These are phyloP conservation scores for Theristus sp. DNA, from an alignment of 2,888 invertebrate genomes.

Conservation along the genomic window DNA sequence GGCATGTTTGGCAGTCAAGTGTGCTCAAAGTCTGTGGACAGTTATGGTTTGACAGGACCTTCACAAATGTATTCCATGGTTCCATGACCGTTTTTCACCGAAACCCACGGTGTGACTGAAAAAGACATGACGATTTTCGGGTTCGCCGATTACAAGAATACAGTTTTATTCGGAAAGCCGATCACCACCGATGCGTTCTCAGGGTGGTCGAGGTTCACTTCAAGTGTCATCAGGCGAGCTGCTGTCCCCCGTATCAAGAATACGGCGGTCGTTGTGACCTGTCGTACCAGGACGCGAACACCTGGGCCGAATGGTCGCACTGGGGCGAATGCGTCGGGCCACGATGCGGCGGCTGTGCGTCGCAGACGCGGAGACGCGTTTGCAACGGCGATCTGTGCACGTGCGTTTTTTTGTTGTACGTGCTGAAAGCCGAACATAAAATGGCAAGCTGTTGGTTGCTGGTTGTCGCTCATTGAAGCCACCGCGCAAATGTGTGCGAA, in stretches of 20 bases:
- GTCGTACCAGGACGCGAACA: not conserved
- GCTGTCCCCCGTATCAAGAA: not conserved
- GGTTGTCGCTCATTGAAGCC: too few species aligned
- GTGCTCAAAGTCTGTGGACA: constrained; percentile 13
- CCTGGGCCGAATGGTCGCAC: not conserved
- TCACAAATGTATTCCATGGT: not conserved
- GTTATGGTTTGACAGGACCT: not conserved
- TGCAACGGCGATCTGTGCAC: not conserved
- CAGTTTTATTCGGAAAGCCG: too few species aligned
- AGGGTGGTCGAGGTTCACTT: not conserved
- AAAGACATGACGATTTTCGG: too few species aligned
- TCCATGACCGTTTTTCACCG: too few species aligned
- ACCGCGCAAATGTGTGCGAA: too few species aligned
- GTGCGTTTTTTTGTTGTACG: too few species aligned
- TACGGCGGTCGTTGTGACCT: not conserved
- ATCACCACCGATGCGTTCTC: too few species aligned
- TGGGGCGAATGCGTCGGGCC: constrained; percentile 1
- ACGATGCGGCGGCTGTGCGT: constrained; percentile 1
- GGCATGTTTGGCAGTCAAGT: constrained; percentile 10
- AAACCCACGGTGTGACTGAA: too few species aligned
- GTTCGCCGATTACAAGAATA: too few species aligned
- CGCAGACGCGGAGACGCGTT: not conserved
- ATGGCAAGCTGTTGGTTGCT: too few species aligned
- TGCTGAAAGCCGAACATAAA: too few species aligned
- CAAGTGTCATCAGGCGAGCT: not conserved